phyloP scores from a whole-genome alignment of 2,888 invertebrate genomes.

The Elysia crispata region DNA sequence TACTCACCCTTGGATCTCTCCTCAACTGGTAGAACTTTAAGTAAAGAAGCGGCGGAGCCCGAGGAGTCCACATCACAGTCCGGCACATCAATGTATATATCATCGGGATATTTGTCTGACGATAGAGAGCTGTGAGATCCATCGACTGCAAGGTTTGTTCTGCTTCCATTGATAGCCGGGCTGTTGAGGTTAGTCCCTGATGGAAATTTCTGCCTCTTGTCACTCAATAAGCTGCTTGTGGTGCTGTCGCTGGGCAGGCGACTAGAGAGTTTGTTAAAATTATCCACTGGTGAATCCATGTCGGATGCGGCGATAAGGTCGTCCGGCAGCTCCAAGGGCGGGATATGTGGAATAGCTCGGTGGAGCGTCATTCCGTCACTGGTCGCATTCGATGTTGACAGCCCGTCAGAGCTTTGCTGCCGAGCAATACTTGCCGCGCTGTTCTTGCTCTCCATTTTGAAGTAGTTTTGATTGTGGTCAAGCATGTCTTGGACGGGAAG shows the following conservation, averaged over 20 bases:
- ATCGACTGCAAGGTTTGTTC: not conserved
- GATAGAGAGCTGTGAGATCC: not conserved
- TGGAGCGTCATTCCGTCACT: not conserved
- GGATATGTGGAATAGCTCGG: not conserved
- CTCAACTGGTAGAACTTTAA: conserved; percentile 48
- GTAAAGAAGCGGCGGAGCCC: not conserved
- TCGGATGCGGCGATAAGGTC: conserved; percentile 5
- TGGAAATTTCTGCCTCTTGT: not conserved
- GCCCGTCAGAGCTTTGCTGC: too few species aligned
- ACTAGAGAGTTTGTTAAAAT: not conserved
- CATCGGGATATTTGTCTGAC: conserved; percentile 44
- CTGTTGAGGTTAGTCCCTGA: not conserved
- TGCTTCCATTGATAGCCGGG: not conserved
- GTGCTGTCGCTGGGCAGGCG: not conserved
- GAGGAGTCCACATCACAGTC: conserved; percentile 6
- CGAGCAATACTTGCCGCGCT: not conserved
- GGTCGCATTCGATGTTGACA: too few species aligned
- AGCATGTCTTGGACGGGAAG: conserved; percentile 1
- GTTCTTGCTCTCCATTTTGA: not conserved
- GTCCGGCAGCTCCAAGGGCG: conserved; percentile 22
- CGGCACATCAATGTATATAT: conserved; percentile 49
- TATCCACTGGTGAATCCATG: not conserved
- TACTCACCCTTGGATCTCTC: conserved; percentile 2
- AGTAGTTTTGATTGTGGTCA: not conserved
- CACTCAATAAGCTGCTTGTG: not conserved